phyloP scores from a whole-genome alignment of 2,113 vertebrate genomes.

The Apodemus sylvaticus region DNA sequence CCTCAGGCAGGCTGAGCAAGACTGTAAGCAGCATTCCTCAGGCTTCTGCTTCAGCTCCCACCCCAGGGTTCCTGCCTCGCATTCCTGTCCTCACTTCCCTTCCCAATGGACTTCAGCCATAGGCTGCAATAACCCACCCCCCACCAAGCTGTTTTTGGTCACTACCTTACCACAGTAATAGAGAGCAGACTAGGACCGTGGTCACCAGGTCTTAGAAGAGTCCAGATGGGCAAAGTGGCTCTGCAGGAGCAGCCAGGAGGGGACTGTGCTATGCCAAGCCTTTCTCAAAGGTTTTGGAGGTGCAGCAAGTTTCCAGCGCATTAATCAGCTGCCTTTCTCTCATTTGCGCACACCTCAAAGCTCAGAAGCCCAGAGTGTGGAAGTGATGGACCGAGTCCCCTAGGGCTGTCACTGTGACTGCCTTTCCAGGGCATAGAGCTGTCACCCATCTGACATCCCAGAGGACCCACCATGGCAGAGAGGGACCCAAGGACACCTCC shows the following conservation, averaged over 20 bases:
- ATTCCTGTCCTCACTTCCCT: neutral
- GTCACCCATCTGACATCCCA: neutral
- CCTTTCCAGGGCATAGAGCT: neutral
- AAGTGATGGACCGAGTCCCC: too few species aligned
- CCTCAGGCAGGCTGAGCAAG: neutral
- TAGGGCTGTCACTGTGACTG: rapidly evolving
- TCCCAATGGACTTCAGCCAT: neutral
- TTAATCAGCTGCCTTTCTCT: neutral
- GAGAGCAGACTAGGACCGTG: neutral
- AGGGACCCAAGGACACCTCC: neutral
- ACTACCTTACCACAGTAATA: neutral
- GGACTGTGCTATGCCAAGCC: rapidly evolving
- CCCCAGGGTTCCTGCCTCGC: neutral
- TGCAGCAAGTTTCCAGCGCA: neutral
- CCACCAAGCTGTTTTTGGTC: neutral
- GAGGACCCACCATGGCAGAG: neutral
- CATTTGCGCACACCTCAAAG: neutral
- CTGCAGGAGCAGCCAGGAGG: rapidly evolving
- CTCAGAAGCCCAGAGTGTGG: rapidly evolving
- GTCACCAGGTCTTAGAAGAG: rapidly evolving
- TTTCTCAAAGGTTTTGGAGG: neutral
- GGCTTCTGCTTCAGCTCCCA: neutral
- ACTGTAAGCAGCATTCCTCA: neutral
- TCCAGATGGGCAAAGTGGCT: rapidly evolving
- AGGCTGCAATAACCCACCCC: neutral